phyloP scores from a whole-genome alignment of 1,140 invertebrate genomes.

The Cydia pomonella region DNA sequence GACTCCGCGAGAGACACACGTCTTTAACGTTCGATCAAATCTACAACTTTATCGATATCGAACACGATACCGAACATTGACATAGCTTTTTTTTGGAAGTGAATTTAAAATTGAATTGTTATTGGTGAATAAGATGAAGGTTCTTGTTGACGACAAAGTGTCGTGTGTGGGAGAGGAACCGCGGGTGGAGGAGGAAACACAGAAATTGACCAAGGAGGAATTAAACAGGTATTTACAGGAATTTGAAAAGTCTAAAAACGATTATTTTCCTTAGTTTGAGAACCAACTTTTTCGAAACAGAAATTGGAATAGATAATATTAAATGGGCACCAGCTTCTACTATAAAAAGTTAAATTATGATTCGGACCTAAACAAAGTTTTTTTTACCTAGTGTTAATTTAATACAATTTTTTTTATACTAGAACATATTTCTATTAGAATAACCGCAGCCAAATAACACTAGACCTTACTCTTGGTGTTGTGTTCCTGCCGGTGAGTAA shows the following conservation, averaged over 20 bases:
- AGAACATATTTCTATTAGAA: too few relatives aligned
- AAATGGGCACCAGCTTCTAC: background rate
- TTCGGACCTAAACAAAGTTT: too few relatives aligned
- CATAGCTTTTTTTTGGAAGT: constrained; percentile 36
- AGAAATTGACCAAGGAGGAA: constrained; percentile 67
- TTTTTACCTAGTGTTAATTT: too few relatives aligned
- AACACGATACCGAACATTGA: constrained; percentile 49
- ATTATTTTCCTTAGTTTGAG: background rate
- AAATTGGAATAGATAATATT: background rate
- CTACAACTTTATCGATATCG: constrained; percentile 46
- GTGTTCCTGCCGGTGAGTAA: too few relatives aligned
- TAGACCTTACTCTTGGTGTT: too few relatives aligned
- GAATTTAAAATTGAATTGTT: constrained; percentile 36
- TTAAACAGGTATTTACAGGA: constrained; percentile 61
- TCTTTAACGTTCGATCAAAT: constrained; percentile 35
- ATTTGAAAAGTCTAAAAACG: background rate
- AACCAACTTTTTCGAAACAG: background rate
- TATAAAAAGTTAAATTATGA: background rate
- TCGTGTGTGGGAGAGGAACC: constrained; percentile 63
- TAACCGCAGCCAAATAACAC: too few relatives aligned
- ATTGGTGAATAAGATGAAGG: constrained; percentile 58
- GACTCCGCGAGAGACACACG: constrained; percentile 41
- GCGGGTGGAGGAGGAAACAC: constrained; percentile 53
- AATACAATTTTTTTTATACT: too few relatives aligned
- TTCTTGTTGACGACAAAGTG: constrained; percentile 67